phyloP scores from a whole-genome alignment of 2,888 invertebrate species.

The Orthosia gracilis region DNA sequence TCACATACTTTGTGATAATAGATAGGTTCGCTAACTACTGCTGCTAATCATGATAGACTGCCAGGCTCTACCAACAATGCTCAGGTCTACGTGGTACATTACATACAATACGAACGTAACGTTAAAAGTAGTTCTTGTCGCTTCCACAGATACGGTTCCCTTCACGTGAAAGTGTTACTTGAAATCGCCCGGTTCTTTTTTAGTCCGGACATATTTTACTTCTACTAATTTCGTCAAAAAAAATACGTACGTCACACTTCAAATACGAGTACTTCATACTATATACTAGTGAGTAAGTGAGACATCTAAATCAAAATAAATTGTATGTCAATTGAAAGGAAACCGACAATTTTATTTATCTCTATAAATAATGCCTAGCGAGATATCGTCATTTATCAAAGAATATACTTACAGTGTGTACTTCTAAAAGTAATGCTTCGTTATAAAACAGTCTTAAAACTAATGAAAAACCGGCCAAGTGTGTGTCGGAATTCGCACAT shows the following conservation, averaged over 20 bases:
- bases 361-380: constrained; percentile 13
- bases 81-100: background rate
- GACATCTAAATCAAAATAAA: constrained; percentile 31
- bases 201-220: background rate
- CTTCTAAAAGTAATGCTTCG: background rate
- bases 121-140: too few relatives aligned
- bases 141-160: background rate
- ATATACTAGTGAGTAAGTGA: background rate
- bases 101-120: background rate
- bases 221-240: background rate
- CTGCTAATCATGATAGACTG: constrained; percentile 70
- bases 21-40: constrained; percentile 59
- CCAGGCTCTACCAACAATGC: constrained; percentile 63
- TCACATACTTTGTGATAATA: constrained; percentile 49
- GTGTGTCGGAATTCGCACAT: too few relatives aligned
- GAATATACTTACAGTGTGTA: constrained; percentile 23
- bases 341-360: constrained; percentile 8
- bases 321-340: constrained; percentile 29
- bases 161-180: background rate
- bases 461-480: too few relatives aligned
- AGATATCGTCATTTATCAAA: constrained; percentile 12
- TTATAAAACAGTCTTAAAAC: too few relatives aligned
- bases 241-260: background rate
- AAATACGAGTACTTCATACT: background rate
- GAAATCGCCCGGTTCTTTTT: background rate